A percentile compares a stretch with the other conserved stretches of the same genome.
Conservation (phyloP, 1,140 invertebrate genomes). For the Onthophagus taurus region DNA sequence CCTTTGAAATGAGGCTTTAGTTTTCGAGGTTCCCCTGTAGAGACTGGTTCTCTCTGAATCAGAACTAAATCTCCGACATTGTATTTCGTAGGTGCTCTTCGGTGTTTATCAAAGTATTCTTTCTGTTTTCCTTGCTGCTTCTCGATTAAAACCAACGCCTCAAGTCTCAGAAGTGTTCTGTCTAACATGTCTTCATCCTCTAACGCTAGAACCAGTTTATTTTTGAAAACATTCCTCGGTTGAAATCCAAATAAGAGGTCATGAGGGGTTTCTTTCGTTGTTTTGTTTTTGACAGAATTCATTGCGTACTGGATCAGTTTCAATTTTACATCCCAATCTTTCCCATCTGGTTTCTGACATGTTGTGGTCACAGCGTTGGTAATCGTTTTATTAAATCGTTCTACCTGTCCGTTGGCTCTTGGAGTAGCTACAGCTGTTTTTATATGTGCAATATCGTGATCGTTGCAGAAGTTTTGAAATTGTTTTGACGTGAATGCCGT, state of each 20-base stretch:
- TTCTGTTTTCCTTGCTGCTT: too few relatives aligned
- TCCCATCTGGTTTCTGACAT: neutral
- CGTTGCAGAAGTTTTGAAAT: conserved; percentile 2
- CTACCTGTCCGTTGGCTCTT: conserved; percentile 5
- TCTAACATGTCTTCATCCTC: too few relatives aligned
- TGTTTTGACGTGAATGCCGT: neutral
- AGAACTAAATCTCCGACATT: too few relatives aligned
- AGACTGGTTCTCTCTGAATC: too few relatives aligned
- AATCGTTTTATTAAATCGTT: neutral
- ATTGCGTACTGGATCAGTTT: neutral
- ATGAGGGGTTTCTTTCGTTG: neutral
- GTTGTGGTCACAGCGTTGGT: neutral
- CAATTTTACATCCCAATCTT: conserved; percentile 2
- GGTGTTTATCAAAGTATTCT: too few relatives aligned
- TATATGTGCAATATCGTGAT: neutral
- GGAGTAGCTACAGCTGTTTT: conserved; percentile 4
- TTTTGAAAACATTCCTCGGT: neutral
- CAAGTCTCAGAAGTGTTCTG: too few relatives aligned
- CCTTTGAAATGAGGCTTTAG: too few relatives aligned
- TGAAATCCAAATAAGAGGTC: neutral
- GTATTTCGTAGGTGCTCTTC: too few relatives aligned
- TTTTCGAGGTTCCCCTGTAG: too few relatives aligned
- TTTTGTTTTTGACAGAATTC: neutral
- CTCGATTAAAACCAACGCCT: too few relatives aligned
- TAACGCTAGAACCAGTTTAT: too few relatives aligned